phyloP scores from a whole-genome alignment of 2,113 vertebrate genomes.

The Lasiurus borealis region DNA sequence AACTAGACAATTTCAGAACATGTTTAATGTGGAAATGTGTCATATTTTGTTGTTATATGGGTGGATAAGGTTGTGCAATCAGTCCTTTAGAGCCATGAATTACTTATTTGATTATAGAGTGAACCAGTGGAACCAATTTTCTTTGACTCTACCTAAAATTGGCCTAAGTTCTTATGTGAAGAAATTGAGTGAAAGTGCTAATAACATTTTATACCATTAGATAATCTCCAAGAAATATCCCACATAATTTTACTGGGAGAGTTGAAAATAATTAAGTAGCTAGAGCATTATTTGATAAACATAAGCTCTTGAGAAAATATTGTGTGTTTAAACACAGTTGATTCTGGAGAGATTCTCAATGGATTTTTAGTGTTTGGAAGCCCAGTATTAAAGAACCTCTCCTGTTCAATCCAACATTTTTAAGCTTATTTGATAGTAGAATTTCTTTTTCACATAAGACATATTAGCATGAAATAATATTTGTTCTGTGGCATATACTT shows the following conservation, averaged over 20 bases:
- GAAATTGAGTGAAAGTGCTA: conserved; percentile 37
- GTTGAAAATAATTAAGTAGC: conserved; percentile 17
- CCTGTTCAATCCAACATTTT: neutral
- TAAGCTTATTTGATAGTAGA: neutral
- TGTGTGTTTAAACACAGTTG: neutral
- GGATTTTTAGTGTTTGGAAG: neutral
- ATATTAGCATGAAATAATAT: neutral
- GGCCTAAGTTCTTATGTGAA: conserved; percentile 16
- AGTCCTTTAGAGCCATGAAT: neutral
- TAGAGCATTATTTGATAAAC: neutral
- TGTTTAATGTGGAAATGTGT: conserved; percentile 18
- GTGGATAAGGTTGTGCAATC: neutral
- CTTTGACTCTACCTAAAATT: conserved; percentile 33
- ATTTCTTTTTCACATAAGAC: neutral
- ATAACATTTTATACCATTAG: conserved; percentile 35
- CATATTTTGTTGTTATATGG: neutral
- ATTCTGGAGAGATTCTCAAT: neutral
- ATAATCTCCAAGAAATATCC: conserved; percentile 44
- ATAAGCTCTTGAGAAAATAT: neutral
- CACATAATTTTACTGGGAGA: conserved; percentile 11
- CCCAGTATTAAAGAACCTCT: neutral
- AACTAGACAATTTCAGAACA: neutral
- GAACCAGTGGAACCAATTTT: neutral
- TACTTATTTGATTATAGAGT: conserved; percentile 1
- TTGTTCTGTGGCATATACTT: neutral